Conservation (phyloP, 1,140 invertebrate genomes). For the Heterodera schachtii region DNA sequence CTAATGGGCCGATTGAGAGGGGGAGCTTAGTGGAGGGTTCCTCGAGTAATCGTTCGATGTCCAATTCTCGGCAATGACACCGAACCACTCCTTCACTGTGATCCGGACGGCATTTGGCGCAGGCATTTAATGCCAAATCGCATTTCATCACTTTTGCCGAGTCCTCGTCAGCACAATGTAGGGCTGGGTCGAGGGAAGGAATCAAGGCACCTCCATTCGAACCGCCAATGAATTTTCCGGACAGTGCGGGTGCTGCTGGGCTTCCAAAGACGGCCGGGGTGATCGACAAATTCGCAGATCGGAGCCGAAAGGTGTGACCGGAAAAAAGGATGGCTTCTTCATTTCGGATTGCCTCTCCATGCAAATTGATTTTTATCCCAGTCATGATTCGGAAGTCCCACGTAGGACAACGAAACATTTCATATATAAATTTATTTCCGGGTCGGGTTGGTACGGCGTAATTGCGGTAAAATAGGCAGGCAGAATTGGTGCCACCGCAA, state of each 20-base stretch:
- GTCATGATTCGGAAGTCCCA: background rate
- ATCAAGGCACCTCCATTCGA: background rate
- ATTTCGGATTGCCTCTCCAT: background rate
- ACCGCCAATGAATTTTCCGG: background rate
- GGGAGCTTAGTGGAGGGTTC: background rate
- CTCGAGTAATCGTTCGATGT: background rate
- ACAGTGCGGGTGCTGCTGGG: background rate
- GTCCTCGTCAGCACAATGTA: background rate
- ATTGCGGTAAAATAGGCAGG: background rate
- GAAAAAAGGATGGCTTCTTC: background rate
- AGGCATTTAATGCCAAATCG: background rate
- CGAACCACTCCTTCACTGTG: background rate
- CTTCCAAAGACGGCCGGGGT: background rate
- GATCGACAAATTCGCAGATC: background rate
- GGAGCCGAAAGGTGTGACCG: background rate
- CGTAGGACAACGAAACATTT: background rate
- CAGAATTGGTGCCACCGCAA: background rate
- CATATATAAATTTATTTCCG: background rate
- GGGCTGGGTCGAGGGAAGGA: background rate
- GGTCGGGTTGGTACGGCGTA: background rate
- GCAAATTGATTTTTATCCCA: background rate
- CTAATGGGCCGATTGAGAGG: background rate
- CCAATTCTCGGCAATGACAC: slow-evolving; percentile 4
- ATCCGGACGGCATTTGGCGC: background rate
- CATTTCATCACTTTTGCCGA: background rate